phyloP scores from a whole-genome alignment of 1,140 invertebrate species.

The Hylyphantes graminicola region DNA sequence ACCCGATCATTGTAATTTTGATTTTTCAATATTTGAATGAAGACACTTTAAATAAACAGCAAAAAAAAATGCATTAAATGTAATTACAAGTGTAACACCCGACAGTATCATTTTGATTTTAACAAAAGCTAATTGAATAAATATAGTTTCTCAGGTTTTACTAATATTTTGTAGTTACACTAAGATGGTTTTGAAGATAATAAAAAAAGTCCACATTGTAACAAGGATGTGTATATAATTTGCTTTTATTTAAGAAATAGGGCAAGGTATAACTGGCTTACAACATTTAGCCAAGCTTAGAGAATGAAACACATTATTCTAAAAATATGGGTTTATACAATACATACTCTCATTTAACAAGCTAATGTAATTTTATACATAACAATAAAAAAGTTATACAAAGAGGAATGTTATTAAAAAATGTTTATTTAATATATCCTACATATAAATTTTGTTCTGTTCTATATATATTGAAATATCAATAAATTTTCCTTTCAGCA shows the following conservation, averaged over 20 bases:
- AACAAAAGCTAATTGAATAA: too few relatives aligned
- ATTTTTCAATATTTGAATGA: too few relatives aligned
- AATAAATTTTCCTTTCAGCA: conserved; percentile 11
- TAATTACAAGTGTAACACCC: too few relatives aligned
- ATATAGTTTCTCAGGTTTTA: too few relatives aligned
- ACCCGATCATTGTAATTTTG: too few relatives aligned
- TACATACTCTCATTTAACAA: conserved; percentile 8
- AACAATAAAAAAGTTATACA: conserved; percentile 34
- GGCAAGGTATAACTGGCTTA: conserved; percentile 21
- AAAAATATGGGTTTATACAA: conserved; percentile 33
- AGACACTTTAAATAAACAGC: too few relatives aligned
- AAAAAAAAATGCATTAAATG: too few relatives aligned
- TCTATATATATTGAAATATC: neutral
- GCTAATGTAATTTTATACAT: conserved; percentile 19
- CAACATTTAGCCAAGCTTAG: neutral
- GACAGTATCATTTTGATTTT: too few relatives aligned
- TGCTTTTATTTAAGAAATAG: conserved; percentile 27
- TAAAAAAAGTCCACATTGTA: too few relatives aligned
- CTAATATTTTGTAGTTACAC: too few relatives aligned
- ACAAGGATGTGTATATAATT: too few relatives aligned
- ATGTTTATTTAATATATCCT: conserved; percentile 12
- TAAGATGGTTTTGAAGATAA: too few relatives aligned
- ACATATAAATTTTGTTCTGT: neutral
- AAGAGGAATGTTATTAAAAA: conserved; percentile 16
- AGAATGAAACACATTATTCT: conserved; percentile 15